Base-by-base conservation (phyloP, 2,888 invertebrate genomes). In the Coenonympha glycerion region DNA sequence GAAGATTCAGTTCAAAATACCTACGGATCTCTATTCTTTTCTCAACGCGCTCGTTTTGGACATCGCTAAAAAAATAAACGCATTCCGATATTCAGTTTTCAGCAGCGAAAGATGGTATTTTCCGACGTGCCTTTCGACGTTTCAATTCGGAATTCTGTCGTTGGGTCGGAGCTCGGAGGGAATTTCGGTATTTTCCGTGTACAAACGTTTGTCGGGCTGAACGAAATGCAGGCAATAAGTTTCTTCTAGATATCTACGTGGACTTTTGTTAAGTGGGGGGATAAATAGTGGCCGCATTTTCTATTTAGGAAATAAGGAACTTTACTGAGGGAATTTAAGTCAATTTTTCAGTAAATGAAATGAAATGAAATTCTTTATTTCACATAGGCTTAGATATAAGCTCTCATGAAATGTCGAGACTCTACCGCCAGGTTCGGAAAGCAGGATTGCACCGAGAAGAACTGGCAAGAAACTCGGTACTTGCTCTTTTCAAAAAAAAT, bases 171-270 rank as follows among this genome's bases (percentile, higher is more conserved):
- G 49, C 37, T 37, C 42, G 41, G 18, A 24, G 49, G 53, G 37
- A 47, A 50, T 51, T 51, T 40, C 28, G 33, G 46, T 47, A 51
- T 49, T 58, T 41, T 47, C n/a, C 44, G 44, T 33, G 31, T 22
- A 34, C 47, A 44, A 47, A 45, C 40, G 47, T 48, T 55, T 37
- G 22, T 22, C 26, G 49, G 16, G 41, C 15, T 15, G 9, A 53
- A 53, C 47, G 42, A 51, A 53, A 53, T 51, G 47, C 50, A 28
- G 46, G 41, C 50, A 53, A 50, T 53, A 47, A 47, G 41, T 50
- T 15, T 15, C n/a, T 22, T 22, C 21, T 33, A 15, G 47, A 22
- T 50, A 39, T 44, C 47, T 47, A 37, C 28, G 22, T 31, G 40
- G 18, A 15, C 24, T 24, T 22, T 22, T 22, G 44, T 13, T 8